Conservation (phyloP, 2,113 vertebrate genomes). For the Percopsis transmontana region DNA sequence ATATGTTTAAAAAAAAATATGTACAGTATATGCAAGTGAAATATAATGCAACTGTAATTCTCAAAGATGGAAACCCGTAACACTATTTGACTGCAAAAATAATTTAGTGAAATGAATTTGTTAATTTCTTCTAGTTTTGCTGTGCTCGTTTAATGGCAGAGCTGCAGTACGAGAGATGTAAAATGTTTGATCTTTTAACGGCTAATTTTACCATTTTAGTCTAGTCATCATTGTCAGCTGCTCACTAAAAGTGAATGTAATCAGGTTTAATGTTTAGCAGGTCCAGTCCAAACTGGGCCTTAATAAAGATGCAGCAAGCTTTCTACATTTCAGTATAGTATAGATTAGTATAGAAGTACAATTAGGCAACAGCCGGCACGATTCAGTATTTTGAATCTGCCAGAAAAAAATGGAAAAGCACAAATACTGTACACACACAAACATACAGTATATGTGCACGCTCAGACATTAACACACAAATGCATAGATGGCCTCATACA, state of each 20-base stretch:
- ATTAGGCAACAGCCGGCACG: slow-evolving; percentile 31
- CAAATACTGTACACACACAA: slow-evolving; percentile 13
- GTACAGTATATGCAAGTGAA: neutral
- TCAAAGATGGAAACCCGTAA: neutral
- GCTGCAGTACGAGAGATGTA: neutral
- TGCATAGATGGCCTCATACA: neutral
- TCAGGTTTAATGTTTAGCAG: neutral
- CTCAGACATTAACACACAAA: neutral
- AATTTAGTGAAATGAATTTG: neutral
- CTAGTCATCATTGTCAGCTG: neutral
- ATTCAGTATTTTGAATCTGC: slow-evolving; percentile 26
- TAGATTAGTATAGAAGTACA: slow-evolving; percentile 36
- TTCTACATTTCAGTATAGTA: slow-evolving; percentile 33
- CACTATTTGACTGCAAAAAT: neutral
- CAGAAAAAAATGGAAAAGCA: slow-evolving; percentile 7
- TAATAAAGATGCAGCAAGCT: slow-evolving; percentile 26
- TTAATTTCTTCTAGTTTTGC: neutral
- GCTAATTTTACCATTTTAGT: neutral
- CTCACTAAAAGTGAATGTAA: neutral
- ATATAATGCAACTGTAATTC: neutral
- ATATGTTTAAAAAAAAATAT: too few relatives aligned
- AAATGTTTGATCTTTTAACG: neutral
- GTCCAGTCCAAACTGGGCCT: neutral
- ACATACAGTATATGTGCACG: neutral
- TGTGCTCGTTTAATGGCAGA: neutral